A percentile compares a stretch with the other conserved stretches of the same genome.
Conservation (phyloP, 2,113 vertebrate genomes). For the Ibidorhyncha struthersii region DNA sequence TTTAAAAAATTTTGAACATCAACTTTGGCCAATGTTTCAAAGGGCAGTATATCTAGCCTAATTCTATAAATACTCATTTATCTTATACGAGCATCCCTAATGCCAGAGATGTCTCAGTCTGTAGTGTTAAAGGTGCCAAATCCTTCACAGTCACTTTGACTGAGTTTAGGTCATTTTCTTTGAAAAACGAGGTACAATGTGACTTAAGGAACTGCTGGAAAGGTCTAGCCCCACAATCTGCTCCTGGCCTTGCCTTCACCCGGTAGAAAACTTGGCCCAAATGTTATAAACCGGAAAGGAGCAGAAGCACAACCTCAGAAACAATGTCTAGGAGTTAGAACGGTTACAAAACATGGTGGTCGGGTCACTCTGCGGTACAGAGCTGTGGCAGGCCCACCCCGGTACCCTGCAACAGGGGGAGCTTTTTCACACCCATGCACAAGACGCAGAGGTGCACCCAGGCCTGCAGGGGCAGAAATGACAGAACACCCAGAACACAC, state of each 20-base stretch:
- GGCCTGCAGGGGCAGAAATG: background rate
- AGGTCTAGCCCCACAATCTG: background rate
- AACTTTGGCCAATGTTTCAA: background rate
- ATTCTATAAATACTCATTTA: background rate
- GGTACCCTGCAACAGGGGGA: background rate
- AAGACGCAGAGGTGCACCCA: background rate
- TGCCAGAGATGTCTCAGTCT: background rate
- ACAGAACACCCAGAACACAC: background rate
- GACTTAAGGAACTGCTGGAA: background rate
- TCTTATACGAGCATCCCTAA: background rate
- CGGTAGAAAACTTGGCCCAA: background rate
- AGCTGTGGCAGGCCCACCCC: background rate
- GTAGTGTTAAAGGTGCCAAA: background rate
- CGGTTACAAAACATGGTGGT: fast-evolving
- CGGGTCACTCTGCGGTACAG: background rate
- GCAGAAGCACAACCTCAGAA: background rate
- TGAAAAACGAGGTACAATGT: background rate
- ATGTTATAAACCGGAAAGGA: background rate
- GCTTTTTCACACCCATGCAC: background rate
- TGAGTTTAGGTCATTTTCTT: background rate
- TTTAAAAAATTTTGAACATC: background rate
- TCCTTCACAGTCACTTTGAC: background rate
- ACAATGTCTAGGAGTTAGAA: background rate
- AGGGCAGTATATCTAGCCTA: background rate
- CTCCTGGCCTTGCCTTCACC: background rate